These are phyloP conservation scores for Hyaena hyaena DNA, from an alignment of 2,113 vertebrate genomes.

Conservation along the genomic window DNA sequence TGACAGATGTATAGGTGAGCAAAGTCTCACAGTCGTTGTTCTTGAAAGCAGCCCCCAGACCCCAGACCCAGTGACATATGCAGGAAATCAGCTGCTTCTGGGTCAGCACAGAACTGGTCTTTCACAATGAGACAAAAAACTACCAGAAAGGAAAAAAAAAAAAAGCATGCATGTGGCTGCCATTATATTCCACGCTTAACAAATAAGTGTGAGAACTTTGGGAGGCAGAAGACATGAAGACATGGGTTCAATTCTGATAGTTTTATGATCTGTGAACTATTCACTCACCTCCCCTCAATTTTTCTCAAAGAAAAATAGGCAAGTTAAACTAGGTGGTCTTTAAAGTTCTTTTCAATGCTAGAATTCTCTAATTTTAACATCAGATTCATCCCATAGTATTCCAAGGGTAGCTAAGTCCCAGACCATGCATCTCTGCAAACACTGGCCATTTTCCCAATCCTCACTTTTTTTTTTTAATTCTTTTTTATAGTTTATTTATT, in stretches of 20 bases:
- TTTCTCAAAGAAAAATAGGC: neutral
- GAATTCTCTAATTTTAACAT: neutral
- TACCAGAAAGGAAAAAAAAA: constrained; percentile 4
- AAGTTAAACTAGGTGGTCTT: neutral
- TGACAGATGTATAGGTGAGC: constrained; percentile 58
- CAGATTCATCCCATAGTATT: neutral
- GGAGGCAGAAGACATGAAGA: neutral
- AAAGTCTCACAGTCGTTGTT: constrained; percentile 21
- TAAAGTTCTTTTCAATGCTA: neutral
- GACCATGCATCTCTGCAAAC: neutral
- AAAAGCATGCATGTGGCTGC: neutral
- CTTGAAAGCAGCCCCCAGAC: constrained; percentile 26
- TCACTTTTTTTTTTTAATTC: too few relatives aligned
- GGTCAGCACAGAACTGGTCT: neutral
- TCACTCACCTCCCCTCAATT: neutral
- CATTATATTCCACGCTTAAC: neutral
- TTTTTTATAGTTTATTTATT: too few relatives aligned
- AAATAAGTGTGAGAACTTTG: neutral
- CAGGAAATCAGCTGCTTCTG: neutral
- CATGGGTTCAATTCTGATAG: neutral
- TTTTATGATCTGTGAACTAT: neutral
- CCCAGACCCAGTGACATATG: neutral
- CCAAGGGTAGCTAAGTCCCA: neutral
- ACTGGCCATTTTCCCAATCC: neutral
- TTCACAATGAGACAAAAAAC: neutral